These are phyloP conservation scores for Punctoribates punctum DNA, from an alignment of 2,888 invertebrate species.

Conservation along the genomic window DNA sequence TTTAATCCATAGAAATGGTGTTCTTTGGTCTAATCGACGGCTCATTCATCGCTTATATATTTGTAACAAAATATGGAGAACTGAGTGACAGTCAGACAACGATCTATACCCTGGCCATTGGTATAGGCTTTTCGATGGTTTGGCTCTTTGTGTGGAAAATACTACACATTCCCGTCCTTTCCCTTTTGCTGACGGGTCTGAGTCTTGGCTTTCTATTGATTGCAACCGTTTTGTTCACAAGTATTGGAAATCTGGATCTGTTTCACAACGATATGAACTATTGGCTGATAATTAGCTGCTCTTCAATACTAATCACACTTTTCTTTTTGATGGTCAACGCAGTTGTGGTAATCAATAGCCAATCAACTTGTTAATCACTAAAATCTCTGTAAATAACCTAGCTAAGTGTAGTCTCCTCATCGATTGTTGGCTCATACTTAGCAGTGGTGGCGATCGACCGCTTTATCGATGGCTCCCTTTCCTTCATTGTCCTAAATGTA, in stretches of 20 bases:
- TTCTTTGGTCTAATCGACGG: constrained; percentile 62
- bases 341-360: constrained; percentile 47
- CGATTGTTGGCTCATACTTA: constrained; percentile 64
- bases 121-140: constrained; percentile 61
- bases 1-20: constrained; percentile 60
- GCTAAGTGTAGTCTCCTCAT: constrained; percentile 63
- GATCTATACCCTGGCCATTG: constrained; percentile 54
- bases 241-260: constrained; percentile 60
- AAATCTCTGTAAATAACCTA: constrained; percentile 46
- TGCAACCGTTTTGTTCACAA: constrained; percentile 60
- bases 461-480: constrained; percentile 64
- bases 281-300: constrained; percentile 62
- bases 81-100: constrained; percentile 57
- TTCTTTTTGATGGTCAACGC: constrained; percentile 56
- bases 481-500: constrained; percentile 66
- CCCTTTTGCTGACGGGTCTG: constrained; percentile 61
- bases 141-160: constrained; percentile 65
- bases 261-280: constrained; percentile 61
- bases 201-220: constrained; percentile 63
- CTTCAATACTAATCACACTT: constrained; percentile 58
- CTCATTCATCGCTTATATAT: constrained; percentile 59
- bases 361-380: not conserved
- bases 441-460: constrained; percentile 63
- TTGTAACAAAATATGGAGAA: constrained; percentile 51
- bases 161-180: constrained; percentile 62